phyloP scores from a whole-genome alignment of 2,797 vertebrate species.

The Eulemur mongoz region DNA sequence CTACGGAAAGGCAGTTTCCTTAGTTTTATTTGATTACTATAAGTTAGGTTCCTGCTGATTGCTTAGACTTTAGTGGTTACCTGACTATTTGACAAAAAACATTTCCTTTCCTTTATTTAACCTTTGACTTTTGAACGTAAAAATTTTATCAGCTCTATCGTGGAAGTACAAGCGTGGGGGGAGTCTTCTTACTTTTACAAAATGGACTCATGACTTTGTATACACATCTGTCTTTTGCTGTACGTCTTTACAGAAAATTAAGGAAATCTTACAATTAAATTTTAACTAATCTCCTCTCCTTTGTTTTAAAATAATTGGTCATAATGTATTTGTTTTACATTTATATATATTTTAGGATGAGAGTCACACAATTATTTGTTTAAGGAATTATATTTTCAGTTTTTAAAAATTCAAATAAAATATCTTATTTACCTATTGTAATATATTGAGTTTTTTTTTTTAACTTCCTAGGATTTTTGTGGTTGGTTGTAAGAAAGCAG shows the following conservation, averaged over 20 bases:
- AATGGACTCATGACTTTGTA: conserved; percentile 72
- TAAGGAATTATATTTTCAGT: not conserved
- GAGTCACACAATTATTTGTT: not conserved
- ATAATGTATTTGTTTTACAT: not conserved
- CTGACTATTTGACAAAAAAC: conserved; percentile 89
- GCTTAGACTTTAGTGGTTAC: conserved; percentile 88
- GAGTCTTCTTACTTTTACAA: conserved; percentile 84
- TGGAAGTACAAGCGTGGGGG: conserved; percentile 88
- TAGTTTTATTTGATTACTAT: conserved; percentile 88
- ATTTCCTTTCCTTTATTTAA: conserved; percentile 95
- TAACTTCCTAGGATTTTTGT: conserved; percentile 22
- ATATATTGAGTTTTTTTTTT: not conserved
- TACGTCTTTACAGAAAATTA: conserved; percentile 73
- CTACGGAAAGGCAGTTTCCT: conserved; percentile 86
- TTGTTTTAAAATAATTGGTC: not conserved
- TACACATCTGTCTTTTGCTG: conserved; percentile 72
- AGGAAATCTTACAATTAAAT: conserved; percentile 80
- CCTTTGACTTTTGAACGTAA: conserved; percentile 91
- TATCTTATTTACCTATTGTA: not conserved
- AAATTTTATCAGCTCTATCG: conserved; percentile 90
- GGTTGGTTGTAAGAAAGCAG: not conserved
- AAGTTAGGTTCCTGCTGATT: conserved; percentile 86
- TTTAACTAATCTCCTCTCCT: conserved; percentile 70
- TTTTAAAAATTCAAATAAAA: conserved; percentile 25
- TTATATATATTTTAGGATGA: not conserved